Percentiles rank a stretch among this genome's conserved stretches.
Conservation (phyloP, 2,113 vertebrate species). For the Cepphus grylle region DNA sequence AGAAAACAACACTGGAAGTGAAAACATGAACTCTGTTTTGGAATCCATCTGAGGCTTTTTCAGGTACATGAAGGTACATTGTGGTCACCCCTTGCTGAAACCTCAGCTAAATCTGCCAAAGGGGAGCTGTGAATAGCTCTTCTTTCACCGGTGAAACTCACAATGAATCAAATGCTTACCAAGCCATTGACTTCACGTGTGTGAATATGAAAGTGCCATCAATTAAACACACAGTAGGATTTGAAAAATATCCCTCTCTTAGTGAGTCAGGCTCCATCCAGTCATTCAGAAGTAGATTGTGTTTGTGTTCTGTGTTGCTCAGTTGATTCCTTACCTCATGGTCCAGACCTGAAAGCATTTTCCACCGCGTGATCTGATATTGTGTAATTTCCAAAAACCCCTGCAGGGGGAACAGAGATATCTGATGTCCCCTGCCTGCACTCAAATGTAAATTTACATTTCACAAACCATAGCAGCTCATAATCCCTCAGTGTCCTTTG, state of each 20-base stretch:
- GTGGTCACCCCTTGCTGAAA: neutral
- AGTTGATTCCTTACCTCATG: neutral
- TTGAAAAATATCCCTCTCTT: neutral
- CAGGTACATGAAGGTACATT: neutral
- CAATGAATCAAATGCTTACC: neutral
- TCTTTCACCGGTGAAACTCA: neutral
- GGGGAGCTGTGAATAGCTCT: neutral
- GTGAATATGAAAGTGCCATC: neutral
- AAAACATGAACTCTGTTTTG: neutral
- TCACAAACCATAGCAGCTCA: neutral
- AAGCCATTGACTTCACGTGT: neutral
- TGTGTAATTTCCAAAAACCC: conserved; percentile 18
- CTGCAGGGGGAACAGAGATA: conserved; percentile 16
- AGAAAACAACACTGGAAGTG: neutral
- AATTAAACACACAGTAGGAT: neutral
- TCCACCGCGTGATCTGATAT: conserved; percentile 5
- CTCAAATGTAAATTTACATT: conserved; percentile 40
- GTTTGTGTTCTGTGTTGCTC: neutral
- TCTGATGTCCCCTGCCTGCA: conserved; percentile 21
- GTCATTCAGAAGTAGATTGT: neutral
- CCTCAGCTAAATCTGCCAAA: neutral
- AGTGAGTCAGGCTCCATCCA: neutral
- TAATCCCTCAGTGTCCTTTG: conserved; percentile 19
- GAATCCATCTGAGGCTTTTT: neutral
- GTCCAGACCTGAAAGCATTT: conserved; percentile 30